A percentile compares a stretch with the other conserved stretches of the same genome.
These are phyloP conservation scores for Lethenteron camtschaticum DNA, from an alignment of 2,113 vertebrate species.

Conservation along the genomic window DNA sequence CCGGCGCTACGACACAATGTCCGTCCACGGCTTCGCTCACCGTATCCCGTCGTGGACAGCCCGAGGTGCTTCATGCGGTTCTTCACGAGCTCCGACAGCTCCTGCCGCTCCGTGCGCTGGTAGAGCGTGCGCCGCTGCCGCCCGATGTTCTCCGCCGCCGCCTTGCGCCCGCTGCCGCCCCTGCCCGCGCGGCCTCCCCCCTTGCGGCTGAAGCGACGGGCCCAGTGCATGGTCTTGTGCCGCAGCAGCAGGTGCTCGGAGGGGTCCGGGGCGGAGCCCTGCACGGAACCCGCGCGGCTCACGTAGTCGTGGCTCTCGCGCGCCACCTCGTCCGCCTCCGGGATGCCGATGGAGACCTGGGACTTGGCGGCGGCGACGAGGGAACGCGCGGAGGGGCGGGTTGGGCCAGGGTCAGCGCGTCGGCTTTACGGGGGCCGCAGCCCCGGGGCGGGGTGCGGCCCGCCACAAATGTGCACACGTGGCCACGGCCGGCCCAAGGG, in stretches of 20 bases:
- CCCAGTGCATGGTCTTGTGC: constrained; percentile 82
- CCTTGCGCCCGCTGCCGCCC: constrained; percentile 1
- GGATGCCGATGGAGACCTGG: constrained; percentile 52
- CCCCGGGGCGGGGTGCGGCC: too few relatives aligned
- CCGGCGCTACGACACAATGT: too few relatives aligned
- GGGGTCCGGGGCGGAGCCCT: constrained; percentile 40
- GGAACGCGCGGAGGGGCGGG: too few relatives aligned
- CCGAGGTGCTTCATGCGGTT: constrained; percentile 82
- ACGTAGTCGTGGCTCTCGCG: constrained; percentile 41
- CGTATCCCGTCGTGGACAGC: constrained; percentile 58
- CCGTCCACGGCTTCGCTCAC: constrained; percentile 20
- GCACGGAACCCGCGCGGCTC: constrained; percentile 24
- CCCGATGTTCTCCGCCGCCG: constrained; percentile 35
- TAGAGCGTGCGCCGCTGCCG: constrained; percentile 52
- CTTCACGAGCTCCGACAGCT: constrained; percentile 66
- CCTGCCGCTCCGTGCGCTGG: constrained; percentile 40
- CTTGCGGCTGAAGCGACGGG: constrained; percentile 51
- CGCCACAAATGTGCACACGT: too few relatives aligned
- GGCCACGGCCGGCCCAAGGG: too few relatives aligned
- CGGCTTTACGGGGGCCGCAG: too few relatives aligned
- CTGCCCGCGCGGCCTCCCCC: constrained; percentile 33
- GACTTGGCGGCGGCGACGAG: constrained; percentile 21
- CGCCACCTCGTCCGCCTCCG: constrained; percentile 49
- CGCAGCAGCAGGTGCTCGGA: constrained; percentile 44
- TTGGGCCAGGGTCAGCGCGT: too few relatives aligned